Evolutionary conservation across 2,888 invertebrate genomes (phyloP), one percentile per base, ranked within the genome.

Genomic region (Pecten maximus): DNA sequence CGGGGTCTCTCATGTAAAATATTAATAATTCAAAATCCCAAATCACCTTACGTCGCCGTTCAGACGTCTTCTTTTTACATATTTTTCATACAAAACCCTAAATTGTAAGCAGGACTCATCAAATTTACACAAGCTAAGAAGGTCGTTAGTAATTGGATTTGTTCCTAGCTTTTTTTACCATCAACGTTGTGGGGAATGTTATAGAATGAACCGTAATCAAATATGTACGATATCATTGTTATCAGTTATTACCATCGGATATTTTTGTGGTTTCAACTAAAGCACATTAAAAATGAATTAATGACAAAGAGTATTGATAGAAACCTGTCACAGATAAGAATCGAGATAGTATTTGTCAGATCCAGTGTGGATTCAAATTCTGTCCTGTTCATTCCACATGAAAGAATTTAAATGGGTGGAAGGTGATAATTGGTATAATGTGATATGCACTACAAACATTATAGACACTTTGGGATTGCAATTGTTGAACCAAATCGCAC

Each of bases 91-190:
- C 28, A 74, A 74, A 74, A 1, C 35, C 74, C 35, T 74, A 35
- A 74, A 35, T 74, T 74, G 74, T 74, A 28, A 74, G 35, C 35
- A 35, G 12, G 12, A 74, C 74, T 74, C 74, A 74, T 74, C 35
- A 74, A 74, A 74, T 74, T 74, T 74, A 74, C 74, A 74, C 28
- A 74, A 74, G 74, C 74, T 74, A 74, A 74, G 74, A 74, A 28
- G 74, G 35, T 74, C 16, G 28, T 74, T 74, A 35, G 35, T 28
- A 28, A 74, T 74, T 74, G 74, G 28, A 19, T 23, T 23, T 28
- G 74, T 10, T 4, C 10, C 35, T 1, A 8, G 35, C 35, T 6
- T 28, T 35, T 74, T 1, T 74, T 74, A 74, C 15, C 35, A 16
- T 74, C 74, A 4, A 74, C 35, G 35, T 6, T 74, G 35, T 74